Evolutionary conservation across 92 coral and sea anemone genomes (phyloP), one percentile per base, ranked within the genome.

Genomic region (Palythoa grandiflora): DNA sequence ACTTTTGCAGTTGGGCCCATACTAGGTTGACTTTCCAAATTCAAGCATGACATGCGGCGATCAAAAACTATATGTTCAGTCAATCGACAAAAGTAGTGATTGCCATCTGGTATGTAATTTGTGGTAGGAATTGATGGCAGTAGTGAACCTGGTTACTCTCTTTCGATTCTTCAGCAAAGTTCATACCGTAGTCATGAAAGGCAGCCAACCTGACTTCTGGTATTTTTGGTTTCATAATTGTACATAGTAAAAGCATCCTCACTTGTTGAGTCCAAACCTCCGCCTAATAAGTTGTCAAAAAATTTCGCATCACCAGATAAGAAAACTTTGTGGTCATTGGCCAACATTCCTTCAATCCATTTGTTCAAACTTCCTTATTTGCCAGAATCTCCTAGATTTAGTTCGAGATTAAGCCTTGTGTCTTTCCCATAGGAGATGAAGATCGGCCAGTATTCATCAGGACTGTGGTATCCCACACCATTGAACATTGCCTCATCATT

Each of bases 141-240:
- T 19, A 84, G 60, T 90, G 61, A 55, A 8, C 11, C 61, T 55
- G 61, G 61, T 13, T 55, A 2, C 17, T 55, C n/a, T 55, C 60
- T 54, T 54, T 5, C 28, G 0, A 28, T 28, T 28, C 28, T 28
- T 28, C 28, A 28, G 28, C 28, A 28, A 28, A 28, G 28, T 28
- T 28, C 28, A 28, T 28, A 28, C 28, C 28, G 28, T 28, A 28
- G 50, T 65, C 90, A 88, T 51, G 90, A 87, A 10, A 6, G 47
- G n/a, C 36, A 17, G 7, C 73, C 78, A 87, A 86, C 87, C 50
- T 87, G 74, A 38, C 87, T 38, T 54, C 84, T 87, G 48, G 90
- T 90, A 0, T 40, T 70, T n/a, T 71, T 52, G 9, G 85, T 87
- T 71, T 91, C 93, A 75, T 87, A 91, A n/a, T 87, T 63, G 71